Percentiles rank a stretch among this genome's conserved stretches.
Evolutionary conservation across 2,797 vertebrate species (phyloP).

Genomic region (Falco cherrug): DNA sequence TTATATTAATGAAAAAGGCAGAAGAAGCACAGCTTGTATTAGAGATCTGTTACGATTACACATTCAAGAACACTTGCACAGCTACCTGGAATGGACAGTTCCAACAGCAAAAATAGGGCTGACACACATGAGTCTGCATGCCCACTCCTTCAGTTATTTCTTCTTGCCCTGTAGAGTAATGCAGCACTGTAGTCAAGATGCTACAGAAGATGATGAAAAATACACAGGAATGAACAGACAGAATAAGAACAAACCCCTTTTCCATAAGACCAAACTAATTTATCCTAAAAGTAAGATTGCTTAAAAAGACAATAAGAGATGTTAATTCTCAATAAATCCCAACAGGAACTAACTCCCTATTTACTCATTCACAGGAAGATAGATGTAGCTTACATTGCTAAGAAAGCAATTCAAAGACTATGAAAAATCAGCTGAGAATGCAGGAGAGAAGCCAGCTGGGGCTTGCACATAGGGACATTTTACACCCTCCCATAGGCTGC

Average conservation of each 20-base stretch:
- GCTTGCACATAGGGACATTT: not conserved
- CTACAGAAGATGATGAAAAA: not conserved
- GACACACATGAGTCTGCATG: not conserved
- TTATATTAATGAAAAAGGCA: not conserved
- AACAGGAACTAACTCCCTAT: not conserved
- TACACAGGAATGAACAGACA: not conserved
- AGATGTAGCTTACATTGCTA: not conserved
- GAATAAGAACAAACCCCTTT: not conserved
- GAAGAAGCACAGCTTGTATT: not conserved
- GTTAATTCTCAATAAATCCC: not conserved
- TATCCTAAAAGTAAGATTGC: not conserved
- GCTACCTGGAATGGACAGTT: not conserved
- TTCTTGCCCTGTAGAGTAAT: not conserved
- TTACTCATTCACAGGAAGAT: not conserved
- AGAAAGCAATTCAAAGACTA: not conserved
- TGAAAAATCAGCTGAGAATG: rapidly evolving
- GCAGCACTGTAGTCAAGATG: not conserved
- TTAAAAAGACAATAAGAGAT: not conserved
- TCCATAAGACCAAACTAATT: not conserved
- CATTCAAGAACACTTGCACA: no score
- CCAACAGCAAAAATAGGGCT: not conserved
- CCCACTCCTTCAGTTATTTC: not conserved
- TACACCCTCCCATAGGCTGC: not conserved
- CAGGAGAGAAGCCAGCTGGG: not conserved
- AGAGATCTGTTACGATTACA: not conserved